phyloP scores from a whole-genome alignment of 1,140 invertebrate genomes.

The Ceratina calcarata region DNA sequence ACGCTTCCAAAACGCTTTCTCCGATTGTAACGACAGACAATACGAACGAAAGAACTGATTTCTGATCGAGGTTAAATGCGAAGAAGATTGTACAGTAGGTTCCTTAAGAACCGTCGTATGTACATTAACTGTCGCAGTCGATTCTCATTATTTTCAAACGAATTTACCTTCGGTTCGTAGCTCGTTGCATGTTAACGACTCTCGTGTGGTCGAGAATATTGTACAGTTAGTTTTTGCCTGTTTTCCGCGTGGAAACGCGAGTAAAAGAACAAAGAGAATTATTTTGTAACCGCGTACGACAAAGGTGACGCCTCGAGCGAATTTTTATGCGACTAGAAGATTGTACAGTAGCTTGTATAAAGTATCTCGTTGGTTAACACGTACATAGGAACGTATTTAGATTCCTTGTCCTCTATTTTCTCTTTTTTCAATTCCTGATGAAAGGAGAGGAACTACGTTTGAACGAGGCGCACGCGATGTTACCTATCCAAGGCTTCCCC shows the following conservation, averaged over 20 bases:
- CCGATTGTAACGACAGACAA: slow-evolving; percentile 53
- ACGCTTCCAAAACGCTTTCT: slow-evolving; percentile 45
- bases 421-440: background rate
- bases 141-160: background rate
- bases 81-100: slow-evolving; percentile 24
- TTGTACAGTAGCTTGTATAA: slow-evolving; percentile 16
- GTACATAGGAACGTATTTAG: background rate
- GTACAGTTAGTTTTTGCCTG: slow-evolving; percentile 20
- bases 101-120: slow-evolving; percentile 3
- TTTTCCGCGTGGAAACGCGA: background rate
- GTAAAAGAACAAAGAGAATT: background rate
- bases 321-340: slow-evolving; percentile 3
- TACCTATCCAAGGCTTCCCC: slow-evolving; percentile 8
- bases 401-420: no score
- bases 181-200: background rate
- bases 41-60: slow-evolving; percentile 51
- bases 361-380: background rate
- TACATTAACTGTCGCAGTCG: slow-evolving; percentile 15
- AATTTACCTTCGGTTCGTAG: background rate
- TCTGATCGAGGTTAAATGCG: background rate
- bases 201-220: background rate
- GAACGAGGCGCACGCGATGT: background rate
- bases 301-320: background rate
- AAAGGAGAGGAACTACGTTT: background rate
- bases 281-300: slow-evolving; percentile 5